Conservation (phyloP, 2,797 vertebrate species). For the Poecilia picta region DNA sequence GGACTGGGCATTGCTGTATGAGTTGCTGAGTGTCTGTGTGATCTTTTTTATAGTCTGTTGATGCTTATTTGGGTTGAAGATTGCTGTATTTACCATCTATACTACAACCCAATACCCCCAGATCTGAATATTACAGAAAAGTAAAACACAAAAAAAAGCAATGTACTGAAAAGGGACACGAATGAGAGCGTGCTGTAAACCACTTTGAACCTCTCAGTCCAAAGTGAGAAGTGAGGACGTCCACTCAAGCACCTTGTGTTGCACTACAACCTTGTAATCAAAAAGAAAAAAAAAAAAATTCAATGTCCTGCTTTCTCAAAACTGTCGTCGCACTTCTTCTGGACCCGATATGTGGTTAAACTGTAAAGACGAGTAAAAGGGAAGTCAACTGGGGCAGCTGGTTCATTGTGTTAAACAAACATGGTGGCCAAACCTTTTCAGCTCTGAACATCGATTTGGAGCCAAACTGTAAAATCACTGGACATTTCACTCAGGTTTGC, state of each 20-base stretch:
- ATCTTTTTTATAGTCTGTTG: constrained; percentile 62
- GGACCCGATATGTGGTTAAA: constrained; percentile 58
- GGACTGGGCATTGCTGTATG: constrained; percentile 57
- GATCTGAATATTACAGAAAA: constrained; percentile 25
- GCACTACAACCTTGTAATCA: constrained; percentile 68
- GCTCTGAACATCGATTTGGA: constrained; percentile 62
- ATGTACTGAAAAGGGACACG: constrained; percentile 30
- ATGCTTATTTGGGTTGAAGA: constrained; percentile 63
- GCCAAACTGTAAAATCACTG: constrained; percentile 69
- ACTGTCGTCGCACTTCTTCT: constrained; percentile 44
- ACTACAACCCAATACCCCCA: constrained; percentile 30
- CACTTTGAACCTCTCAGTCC: constrained; percentile 54
- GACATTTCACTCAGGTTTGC: constrained; percentile 80
- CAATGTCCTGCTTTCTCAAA: constrained; percentile 55
- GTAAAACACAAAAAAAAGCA: background rate
- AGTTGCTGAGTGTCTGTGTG: constrained; percentile 72
- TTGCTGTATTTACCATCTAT: constrained; percentile 59
- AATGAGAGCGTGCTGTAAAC: constrained; percentile 47
- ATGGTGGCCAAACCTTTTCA: constrained; percentile 52
- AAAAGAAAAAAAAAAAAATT: constrained; percentile 62
- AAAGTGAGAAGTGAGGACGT: constrained; percentile 59
- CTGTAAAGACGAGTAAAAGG: constrained; percentile 33
- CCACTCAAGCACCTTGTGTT: constrained; percentile 69
- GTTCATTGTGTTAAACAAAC: constrained; percentile 60
- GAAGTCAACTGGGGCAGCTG: constrained; percentile 62